A percentile compares a stretch with the other conserved stretches of the same genome.
Conservation (phyloP, 2,797 vertebrate genomes). For the Propithecus deckenii region DNA sequence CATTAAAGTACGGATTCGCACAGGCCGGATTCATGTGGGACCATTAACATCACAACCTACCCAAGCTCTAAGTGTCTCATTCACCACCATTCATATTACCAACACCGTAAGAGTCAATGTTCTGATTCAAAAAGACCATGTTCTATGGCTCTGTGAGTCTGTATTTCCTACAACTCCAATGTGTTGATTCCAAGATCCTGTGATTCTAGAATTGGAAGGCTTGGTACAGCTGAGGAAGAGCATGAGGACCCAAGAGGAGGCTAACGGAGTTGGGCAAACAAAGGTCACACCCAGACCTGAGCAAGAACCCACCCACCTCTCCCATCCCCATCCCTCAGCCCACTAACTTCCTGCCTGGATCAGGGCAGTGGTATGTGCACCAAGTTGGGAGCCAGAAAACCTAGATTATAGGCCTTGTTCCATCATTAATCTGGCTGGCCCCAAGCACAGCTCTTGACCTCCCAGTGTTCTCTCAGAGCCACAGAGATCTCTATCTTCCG, state of each 20-base stretch:
- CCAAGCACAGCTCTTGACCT: not conserved
- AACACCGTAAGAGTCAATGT: not conserved
- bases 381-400: not conserved
- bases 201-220: slow-evolving; percentile 3
- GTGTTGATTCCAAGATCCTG: not conserved
- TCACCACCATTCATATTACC: not conserved
- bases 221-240: not conserved
- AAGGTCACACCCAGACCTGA: not conserved
- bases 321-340: not conserved
- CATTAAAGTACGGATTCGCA: not conserved
- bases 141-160: not conserved
- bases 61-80: not conserved
- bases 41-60: not conserved
- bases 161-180: slow-evolving; percentile 6
- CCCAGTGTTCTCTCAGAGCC: not conserved
- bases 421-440: not conserved
- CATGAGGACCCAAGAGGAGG: not conserved
- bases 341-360: not conserved
- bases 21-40: not conserved
- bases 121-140: not conserved
- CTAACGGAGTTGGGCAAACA: not conserved
- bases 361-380: not conserved
- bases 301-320: not conserved
- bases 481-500: not conserved
- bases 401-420: not conserved